phyloP scores from a whole-genome alignment of 2,113 vertebrate species.

The Ameiurus melas region DNA sequence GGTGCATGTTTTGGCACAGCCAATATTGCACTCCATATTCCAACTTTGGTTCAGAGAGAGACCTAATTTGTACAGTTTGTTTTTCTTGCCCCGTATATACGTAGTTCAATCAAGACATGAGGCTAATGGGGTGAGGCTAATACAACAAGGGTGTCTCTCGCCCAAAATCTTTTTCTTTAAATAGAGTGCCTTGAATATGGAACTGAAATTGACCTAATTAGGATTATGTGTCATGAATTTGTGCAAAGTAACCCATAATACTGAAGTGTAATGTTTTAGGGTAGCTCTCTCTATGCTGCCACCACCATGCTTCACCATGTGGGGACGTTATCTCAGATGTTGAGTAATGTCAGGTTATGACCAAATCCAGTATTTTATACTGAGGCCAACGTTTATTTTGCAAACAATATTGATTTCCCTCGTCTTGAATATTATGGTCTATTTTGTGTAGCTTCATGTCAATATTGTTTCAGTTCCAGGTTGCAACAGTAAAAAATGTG shows the following conservation, averaged over 20 bases:
- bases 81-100: background rate
- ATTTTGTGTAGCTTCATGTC: background rate
- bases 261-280: background rate
- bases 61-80: background rate
- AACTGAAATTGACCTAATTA: background rate
- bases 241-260: background rate
- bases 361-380: background rate
- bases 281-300: background rate
- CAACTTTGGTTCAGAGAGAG: background rate
- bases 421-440: background rate
- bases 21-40: background rate
- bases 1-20: background rate
- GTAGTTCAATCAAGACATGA: background rate
- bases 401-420: background rate
- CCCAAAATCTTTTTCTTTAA: background rate
- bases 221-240: background rate
- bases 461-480: background rate
- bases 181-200: background rate
- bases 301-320: background rate
- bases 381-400: background rate
- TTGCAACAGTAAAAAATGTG: background rate
- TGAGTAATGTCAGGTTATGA: background rate
- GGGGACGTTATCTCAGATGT: background rate
- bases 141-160: background rate
- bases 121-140: background rate